Percentiles rank a stretch among this genome's conserved stretches.
Evolutionary conservation across 2,888 invertebrate genomes (phyloP).

Genomic region (Agrochola circellaris): DNA sequence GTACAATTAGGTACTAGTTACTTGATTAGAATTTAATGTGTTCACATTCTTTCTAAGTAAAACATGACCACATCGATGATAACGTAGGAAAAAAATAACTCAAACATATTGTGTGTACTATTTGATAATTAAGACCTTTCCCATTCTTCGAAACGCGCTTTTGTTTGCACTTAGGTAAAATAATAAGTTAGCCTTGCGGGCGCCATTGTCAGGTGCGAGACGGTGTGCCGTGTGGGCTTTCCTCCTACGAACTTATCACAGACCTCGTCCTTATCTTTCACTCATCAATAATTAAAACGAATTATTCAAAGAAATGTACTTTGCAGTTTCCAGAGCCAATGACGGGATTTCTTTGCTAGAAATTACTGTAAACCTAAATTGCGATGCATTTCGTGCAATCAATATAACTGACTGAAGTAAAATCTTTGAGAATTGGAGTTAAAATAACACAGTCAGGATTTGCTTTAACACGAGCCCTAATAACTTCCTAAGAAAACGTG

Average conservation of each 20-base stretch:
- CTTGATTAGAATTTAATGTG: slow-evolving; percentile 26
- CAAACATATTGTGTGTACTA: slow-evolving; percentile 29
- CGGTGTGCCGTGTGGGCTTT: slow-evolving; percentile 68
- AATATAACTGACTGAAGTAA: background rate
- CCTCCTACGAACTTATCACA: slow-evolving; percentile 67
- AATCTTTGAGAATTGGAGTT: background rate
- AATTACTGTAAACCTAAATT: background rate
- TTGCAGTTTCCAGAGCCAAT: slow-evolving; percentile 1
- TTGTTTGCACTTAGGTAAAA: slow-evolving; percentile 65
- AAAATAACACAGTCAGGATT: background rate
- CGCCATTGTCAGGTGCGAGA: slow-evolving; percentile 64
- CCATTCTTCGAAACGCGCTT: slow-evolving; percentile 51
- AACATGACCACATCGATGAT: slow-evolving; percentile 23
- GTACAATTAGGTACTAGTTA: slow-evolving; percentile 16
- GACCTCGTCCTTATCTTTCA: slow-evolving; percentile 67
- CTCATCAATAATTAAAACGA: slow-evolving; percentile 48
- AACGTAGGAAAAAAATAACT: slow-evolving; percentile 27
- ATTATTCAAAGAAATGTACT: slow-evolving; percentile 29
- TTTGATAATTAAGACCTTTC: slow-evolving; percentile 49
- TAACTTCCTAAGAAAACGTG: slow-evolving; percentile 10
- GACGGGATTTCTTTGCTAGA: background rate
- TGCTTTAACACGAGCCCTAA: background rate
- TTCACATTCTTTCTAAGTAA: slow-evolving; percentile 20
- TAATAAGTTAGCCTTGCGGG: slow-evolving; percentile 74
- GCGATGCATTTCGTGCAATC: background rate